phyloP scores from a whole-genome alignment of 2,113 vertebrate genomes.

The Phaethornis superciliosus region DNA sequence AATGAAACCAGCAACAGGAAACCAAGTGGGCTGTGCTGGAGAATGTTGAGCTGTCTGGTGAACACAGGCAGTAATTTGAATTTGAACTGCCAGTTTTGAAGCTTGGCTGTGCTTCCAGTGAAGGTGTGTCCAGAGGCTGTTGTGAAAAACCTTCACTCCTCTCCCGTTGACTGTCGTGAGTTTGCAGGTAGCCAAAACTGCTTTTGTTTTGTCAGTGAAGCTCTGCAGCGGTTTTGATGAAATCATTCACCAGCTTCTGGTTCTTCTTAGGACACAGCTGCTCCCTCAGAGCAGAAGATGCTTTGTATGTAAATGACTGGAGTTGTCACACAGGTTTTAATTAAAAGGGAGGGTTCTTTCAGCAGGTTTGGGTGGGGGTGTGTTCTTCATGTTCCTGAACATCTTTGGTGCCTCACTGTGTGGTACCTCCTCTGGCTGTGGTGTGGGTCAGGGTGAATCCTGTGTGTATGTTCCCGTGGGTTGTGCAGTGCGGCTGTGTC shows the following conservation, averaged over 20 bases:
- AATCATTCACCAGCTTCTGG: not conserved
- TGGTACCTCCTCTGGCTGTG: not conserved
- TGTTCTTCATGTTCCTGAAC: not conserved
- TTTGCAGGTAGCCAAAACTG: rapidly evolving
- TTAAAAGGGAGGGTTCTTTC: not conserved
- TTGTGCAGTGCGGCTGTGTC: not conserved
- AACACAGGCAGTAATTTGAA: not conserved
- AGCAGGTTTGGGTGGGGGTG: not conserved
- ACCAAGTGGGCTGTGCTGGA: not conserved
- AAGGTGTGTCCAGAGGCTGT: not conserved
- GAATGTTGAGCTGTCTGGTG: not conserved
- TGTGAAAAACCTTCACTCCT: not conserved
- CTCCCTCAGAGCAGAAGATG: not conserved
- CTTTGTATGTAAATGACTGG: not conserved
- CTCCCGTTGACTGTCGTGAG: rapidly evolving
- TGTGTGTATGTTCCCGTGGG: not conserved
- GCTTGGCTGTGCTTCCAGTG: not conserved
- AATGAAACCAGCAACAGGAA: not conserved
- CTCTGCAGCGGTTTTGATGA: rapidly evolving
- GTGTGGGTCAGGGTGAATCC: rapidly evolving
- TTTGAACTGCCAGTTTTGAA: not conserved
- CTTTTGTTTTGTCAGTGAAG: not conserved
- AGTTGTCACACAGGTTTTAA: not conserved
- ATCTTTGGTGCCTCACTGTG: rapidly evolving
- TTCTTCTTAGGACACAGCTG: rapidly evolving